These are phyloP conservation scores for Chorisops tibialis DNA, from an alignment of 2,888 invertebrate genomes.

Conservation along the genomic window DNA sequence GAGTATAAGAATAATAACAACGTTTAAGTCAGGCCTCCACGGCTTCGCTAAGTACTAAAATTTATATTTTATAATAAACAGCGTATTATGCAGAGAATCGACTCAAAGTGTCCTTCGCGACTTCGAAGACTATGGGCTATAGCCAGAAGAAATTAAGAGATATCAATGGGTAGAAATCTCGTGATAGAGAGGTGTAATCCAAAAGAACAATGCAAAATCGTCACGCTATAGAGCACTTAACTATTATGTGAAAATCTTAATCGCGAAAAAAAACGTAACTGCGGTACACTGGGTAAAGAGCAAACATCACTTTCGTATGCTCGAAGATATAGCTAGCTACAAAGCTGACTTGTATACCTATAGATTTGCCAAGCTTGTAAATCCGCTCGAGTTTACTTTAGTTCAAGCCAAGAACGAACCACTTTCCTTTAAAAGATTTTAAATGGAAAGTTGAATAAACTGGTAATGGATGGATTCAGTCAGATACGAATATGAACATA, in stretches of 20 bases:
- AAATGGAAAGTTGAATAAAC: conserved; percentile 21
- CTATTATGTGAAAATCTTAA: conserved; percentile 15
- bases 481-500: neutral
- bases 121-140: neutral
- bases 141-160: neutral
- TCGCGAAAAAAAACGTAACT: no score
- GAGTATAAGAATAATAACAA: neutral
- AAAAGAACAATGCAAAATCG: conserved; percentile 14
- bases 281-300: no score
- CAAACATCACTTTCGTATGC: no score
- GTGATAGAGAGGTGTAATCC: conserved; percentile 2
- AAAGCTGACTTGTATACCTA: no score
- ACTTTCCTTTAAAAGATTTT: conserved; percentile 10
- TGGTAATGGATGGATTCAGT: conserved; percentile 8
- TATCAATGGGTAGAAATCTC: neutral
- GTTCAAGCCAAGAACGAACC: conserved; percentile 6
- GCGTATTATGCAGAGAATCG: conserved; percentile 6
- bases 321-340: no score
- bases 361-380: neutral
- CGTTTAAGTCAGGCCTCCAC: neutral
- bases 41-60: neutral
- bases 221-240: conserved; percentile 16
- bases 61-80: neutral
- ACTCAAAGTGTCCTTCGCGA: neutral
- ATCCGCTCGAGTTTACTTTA: conserved; percentile 12